Evolutionary conservation across 2,888 invertebrate species (phyloP).

Genomic region (Stenchaetothrips biformis): DNA sequence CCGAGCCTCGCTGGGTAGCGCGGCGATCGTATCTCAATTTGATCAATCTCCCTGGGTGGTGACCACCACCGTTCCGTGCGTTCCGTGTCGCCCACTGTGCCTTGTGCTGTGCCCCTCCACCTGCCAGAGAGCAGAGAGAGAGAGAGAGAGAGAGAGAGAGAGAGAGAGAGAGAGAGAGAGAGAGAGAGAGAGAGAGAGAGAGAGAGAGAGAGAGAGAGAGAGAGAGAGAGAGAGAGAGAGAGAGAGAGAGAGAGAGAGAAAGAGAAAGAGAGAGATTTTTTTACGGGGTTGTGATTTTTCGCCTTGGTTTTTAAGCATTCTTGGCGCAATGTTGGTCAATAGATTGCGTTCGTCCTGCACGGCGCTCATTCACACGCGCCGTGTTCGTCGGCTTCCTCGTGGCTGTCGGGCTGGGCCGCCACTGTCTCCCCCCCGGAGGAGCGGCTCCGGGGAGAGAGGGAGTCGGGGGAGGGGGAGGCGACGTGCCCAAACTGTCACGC

Average conservation of each 20-base stretch:
- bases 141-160: background rate
- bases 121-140: background rate
- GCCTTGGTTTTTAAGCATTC: background rate
- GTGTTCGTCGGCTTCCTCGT: no score
- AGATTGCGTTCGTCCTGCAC: no score
- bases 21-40: background rate
- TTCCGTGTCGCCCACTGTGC: slow-evolving; percentile 33
- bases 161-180: slow-evolving; percentile 18
- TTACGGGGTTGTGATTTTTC: no score
- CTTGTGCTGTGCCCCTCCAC: slow-evolving; percentile 31
- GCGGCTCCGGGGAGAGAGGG: no score
- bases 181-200: slow-evolving; percentile 33
- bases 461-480: no score
- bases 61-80: background rate
- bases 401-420: no score
- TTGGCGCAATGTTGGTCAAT: background rate
- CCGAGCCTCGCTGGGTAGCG: background rate
- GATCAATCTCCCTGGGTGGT: slow-evolving; percentile 10
- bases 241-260: background rate
- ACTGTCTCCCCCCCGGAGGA: no score
- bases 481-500: no score
- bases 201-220: slow-evolving; percentile 26
- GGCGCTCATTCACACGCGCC: no score
- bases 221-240: slow-evolving; percentile 1
- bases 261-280: no score